These are phyloP conservation scores for Champsocephalus gunnari DNA, from an alignment of 2,797 vertebrate species.

Conservation along the genomic window DNA sequence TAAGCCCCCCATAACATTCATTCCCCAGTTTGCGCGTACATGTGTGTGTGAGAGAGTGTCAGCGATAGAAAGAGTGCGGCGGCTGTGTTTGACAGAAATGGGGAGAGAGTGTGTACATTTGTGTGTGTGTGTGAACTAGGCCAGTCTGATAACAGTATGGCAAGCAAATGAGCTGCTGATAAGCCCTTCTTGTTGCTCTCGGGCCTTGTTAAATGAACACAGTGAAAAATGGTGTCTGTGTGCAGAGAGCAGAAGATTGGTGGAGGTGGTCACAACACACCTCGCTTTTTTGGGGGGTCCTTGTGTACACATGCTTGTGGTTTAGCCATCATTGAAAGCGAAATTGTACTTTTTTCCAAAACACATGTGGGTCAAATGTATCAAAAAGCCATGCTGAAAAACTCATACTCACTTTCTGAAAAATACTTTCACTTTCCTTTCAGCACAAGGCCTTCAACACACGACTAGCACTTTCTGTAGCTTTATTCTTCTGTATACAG, in stretches of 20 bases:
- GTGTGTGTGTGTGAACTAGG: conserved; percentile 74
- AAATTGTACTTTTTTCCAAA: conserved; percentile 24
- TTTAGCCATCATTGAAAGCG: background rate
- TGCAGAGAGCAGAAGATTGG: conserved; percentile 20
- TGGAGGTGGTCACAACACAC: conserved; percentile 32
- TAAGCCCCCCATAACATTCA: conserved; percentile 79
- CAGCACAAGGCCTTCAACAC: conserved; percentile 47
- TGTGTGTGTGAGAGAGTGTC: conserved; percentile 43
- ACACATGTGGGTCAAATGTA: conserved; percentile 18
- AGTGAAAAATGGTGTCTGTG: conserved; percentile 52
- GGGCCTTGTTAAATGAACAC: conserved; percentile 70
- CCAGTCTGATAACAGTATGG: conserved; percentile 78
- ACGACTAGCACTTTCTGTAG: background rate
- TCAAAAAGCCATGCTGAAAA: conserved; percentile 3
- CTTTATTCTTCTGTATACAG: background rate
- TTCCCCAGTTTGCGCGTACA: conserved; percentile 54
- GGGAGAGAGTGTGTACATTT: conserved; percentile 44
- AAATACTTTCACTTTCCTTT: conserved; percentile 79
- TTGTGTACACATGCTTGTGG: background rate
- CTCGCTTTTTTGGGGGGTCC: conserved; percentile 23
- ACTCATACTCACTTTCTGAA: conserved; percentile 8
- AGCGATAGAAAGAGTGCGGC: conserved; percentile 48
- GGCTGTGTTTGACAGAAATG: conserved; percentile 63
- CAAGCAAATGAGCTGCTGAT: conserved; percentile 73
- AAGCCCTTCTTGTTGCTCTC: conserved; percentile 77